Evolutionary conservation across 35 echinoderm and acorn worm genomes (phyloP).

Genomic region (Chiridota heheva): DNA sequence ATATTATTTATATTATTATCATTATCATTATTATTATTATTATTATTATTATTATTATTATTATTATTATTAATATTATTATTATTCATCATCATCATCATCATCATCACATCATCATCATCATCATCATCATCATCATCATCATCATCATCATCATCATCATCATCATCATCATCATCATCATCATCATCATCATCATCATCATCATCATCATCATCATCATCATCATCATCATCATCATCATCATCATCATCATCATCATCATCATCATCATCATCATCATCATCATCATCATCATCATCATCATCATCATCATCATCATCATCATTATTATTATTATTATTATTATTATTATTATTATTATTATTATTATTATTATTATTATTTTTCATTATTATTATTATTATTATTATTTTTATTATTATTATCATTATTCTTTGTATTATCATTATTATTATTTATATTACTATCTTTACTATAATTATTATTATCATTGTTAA

Average conservation of each 20-base stretch:
- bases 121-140: slow-evolving; percentile 25
- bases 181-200: not conserved
- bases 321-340: not conserved
- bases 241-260: not conserved
- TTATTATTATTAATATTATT: no score
- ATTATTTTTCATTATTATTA: no score
- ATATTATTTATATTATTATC: no score
- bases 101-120: no score
- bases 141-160: slow-evolving; percentile 2
- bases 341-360: not conserved
- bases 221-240: slow-evolving; percentile 24
- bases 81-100: no score
- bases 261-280: slow-evolving; percentile 18
- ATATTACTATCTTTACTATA: no score
- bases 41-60: not conserved
- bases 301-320: slow-evolving; percentile 14
- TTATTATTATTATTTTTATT: no score
- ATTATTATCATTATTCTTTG: no score
- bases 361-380: not conserved
- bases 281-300: slow-evolving; percentile 12
- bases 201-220: not conserved
- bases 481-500: no score
- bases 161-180: slow-evolving; percentile 12
- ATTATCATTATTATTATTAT: no score
- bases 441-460: no score